Evolutionary conservation across 2,888 invertebrate species (phyloP).

Genomic region (Eupithecia tripunctaria): DNA sequence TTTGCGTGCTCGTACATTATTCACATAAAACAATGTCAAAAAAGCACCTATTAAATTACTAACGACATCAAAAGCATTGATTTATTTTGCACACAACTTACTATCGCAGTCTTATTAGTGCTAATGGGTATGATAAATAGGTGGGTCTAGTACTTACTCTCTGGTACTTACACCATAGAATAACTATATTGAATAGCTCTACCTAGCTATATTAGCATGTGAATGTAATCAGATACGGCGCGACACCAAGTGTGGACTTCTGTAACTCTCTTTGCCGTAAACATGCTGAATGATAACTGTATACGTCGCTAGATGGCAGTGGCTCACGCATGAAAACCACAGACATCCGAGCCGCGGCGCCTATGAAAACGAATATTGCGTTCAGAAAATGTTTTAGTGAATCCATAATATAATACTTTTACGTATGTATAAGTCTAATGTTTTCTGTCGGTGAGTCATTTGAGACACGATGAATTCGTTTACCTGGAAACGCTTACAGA

Average conservation of each 20-base stretch:
- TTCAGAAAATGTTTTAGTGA: constrained; percentile 4
- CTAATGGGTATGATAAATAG: constrained; percentile 35
- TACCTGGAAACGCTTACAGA: neutral
- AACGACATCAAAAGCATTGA: constrained; percentile 33
- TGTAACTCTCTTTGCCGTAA: constrained; percentile 38
- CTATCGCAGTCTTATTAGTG: constrained; percentile 35
- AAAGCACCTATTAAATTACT: constrained; percentile 25
- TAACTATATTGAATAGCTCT: neutral
- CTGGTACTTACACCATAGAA: neutral
- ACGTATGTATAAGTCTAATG: neutral
- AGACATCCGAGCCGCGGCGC: too few relatives aligned
- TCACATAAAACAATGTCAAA: constrained; percentile 25
- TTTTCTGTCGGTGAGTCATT: neutral
- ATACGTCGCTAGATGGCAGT: constrained; percentile 51
- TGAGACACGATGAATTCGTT: neutral
- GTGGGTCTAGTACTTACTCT: constrained; percentile 29
- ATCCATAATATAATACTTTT: neutral
- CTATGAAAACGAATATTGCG: neutral
- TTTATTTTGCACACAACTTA: constrained; percentile 32
- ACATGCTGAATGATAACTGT: constrained; percentile 36
- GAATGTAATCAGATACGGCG: constrained; percentile 32
- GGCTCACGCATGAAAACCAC: constrained; percentile 8
- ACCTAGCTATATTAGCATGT: constrained; percentile 24
- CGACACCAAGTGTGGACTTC: constrained; percentile 39
- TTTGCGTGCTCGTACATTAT: constrained; percentile 26